phyloP scores from a whole-genome alignment of 2,113 vertebrate species.

The Oryzias melastigma region DNA sequence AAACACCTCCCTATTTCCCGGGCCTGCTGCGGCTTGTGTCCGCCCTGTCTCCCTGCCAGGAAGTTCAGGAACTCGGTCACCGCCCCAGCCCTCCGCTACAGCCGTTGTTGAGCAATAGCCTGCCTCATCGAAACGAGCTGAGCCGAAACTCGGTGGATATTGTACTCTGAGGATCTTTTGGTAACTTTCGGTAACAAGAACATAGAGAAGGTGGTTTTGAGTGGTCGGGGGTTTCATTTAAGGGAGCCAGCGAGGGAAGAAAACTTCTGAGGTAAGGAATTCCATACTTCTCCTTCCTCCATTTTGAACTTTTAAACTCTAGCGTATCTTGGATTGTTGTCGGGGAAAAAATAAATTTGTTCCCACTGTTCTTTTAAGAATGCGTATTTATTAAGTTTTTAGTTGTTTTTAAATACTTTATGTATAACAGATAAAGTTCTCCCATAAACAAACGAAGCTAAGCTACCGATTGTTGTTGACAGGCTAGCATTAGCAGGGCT shows the following conservation, averaged over 20 bases:
- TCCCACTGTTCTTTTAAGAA: slow-evolving; percentile 52
- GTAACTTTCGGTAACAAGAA: background rate
- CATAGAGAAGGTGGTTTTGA: background rate
- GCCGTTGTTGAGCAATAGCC: slow-evolving; percentile 67
- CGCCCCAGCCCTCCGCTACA: slow-evolving; percentile 46
- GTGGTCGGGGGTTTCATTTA: background rate
- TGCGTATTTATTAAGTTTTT: background rate
- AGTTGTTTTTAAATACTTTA: background rate
- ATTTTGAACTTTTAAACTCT: slow-evolving; percentile 78
- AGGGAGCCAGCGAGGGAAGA: slow-evolving; percentile 20
- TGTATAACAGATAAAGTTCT: background rate
- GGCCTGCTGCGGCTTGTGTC: slow-evolving; percentile 47
- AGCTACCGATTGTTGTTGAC: slow-evolving; percentile 39
- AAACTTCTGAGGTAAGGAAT: slow-evolving; percentile 65
- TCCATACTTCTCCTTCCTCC: slow-evolving; percentile 71
- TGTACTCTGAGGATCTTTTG: background rate
- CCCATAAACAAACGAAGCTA: background rate
- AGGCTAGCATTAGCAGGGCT: slow-evolving; percentile 55
- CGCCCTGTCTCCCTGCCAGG: slow-evolving; percentile 48
- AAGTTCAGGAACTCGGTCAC: slow-evolving; percentile 67
- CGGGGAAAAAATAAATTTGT: background rate
- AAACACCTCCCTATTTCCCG: slow-evolving; percentile 37
- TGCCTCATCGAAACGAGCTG: slow-evolving; percentile 48
- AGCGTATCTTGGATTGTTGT: slow-evolving; percentile 41
- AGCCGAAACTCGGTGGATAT: slow-evolving; percentile 54